Percentiles rank a stretch among this genome's conserved stretches.
Evolutionary conservation across 2,797 vertebrate species (phyloP).

Genomic region (Kryptolebias ocellatus): DNA sequence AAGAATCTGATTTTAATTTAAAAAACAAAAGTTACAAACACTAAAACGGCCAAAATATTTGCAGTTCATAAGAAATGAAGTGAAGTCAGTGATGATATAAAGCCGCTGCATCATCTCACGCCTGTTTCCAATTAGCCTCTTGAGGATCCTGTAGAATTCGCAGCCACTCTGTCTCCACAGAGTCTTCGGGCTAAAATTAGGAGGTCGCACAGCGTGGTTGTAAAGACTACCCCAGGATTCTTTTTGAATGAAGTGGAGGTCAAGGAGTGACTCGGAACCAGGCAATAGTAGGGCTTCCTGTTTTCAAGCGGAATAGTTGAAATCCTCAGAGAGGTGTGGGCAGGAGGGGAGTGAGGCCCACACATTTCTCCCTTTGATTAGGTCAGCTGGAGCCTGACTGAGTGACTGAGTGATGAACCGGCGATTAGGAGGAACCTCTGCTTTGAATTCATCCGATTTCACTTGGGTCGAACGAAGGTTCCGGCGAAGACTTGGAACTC

Average conservation of each 20-base stretch:
- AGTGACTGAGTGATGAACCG: conserved; percentile 10
- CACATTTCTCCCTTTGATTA: conserved; percentile 43
- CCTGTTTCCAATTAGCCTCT: conserved; percentile 52
- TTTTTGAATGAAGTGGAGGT: conserved; percentile 46
- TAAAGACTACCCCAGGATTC: conserved; percentile 41
- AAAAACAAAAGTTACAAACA: no score
- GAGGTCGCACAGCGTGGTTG: conserved; percentile 22
- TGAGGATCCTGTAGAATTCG: conserved; percentile 4
- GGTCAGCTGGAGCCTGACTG: conserved; percentile 8
- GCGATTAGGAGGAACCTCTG: neutral
- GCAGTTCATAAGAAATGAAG: conserved; percentile 2
- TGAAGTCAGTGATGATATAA: neutral
- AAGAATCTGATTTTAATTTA: no score
- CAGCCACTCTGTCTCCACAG: conserved; percentile 16
- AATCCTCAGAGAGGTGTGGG: conserved; percentile 72
- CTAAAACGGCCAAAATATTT: neutral
- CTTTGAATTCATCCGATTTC: neutral
- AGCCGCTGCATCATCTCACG: conserved; percentile 15
- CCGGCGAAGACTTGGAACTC: neutral
- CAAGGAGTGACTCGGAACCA: conserved; percentile 45
- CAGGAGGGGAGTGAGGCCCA: conserved; percentile 54
- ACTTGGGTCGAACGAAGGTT: neutral
- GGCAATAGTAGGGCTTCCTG: conserved; percentile 59
- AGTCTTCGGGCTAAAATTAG: conserved; percentile 54
- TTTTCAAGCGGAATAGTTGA: conserved; percentile 64